phyloP scores from a whole-genome alignment of 2,113 vertebrate species.

The Leiothrix lutea region DNA sequence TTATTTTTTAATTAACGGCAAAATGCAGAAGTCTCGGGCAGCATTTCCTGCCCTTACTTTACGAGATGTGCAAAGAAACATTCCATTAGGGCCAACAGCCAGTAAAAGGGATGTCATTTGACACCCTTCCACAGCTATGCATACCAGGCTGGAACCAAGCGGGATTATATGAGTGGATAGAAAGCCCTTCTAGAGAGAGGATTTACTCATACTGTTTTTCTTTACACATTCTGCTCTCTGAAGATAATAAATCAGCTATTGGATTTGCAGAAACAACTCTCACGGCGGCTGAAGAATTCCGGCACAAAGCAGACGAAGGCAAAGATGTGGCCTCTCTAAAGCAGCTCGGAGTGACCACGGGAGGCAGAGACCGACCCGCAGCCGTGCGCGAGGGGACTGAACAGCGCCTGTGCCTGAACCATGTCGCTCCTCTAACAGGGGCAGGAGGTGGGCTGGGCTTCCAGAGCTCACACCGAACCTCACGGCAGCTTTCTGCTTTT shows the following conservation, averaged over 20 bases:
- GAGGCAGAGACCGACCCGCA: background rate
- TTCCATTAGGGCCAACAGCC: slow-evolving; percentile 35
- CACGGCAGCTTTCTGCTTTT: background rate
- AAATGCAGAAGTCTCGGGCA: slow-evolving; percentile 25
- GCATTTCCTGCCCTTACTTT: slow-evolving; percentile 42
- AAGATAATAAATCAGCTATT: slow-evolving; percentile 15
- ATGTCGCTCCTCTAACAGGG: background rate
- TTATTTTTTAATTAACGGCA: background rate
- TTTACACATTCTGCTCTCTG: slow-evolving; percentile 22
- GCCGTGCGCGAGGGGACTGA: background rate
- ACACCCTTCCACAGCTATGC: slow-evolving; percentile 27
- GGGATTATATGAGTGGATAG: slow-evolving; percentile 12
- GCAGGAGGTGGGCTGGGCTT: background rate
- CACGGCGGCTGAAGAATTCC: background rate
- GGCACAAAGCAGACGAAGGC: background rate
- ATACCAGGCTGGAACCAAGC: slow-evolving; percentile 25
- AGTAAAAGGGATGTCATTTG: slow-evolving; percentile 53
- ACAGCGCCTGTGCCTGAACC: background rate
- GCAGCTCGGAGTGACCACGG: accelerated
- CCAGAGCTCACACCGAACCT: background rate
- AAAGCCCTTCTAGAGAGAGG: slow-evolving; percentile 19
- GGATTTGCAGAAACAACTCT: slow-evolving; percentile 20
- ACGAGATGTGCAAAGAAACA: slow-evolving; percentile 48
- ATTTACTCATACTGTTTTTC: slow-evolving; percentile 40
- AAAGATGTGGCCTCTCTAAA: background rate